Base-by-base conservation (phyloP, 2,797 vertebrate genomes). In the Paedocypris micromegethes region DNA sequence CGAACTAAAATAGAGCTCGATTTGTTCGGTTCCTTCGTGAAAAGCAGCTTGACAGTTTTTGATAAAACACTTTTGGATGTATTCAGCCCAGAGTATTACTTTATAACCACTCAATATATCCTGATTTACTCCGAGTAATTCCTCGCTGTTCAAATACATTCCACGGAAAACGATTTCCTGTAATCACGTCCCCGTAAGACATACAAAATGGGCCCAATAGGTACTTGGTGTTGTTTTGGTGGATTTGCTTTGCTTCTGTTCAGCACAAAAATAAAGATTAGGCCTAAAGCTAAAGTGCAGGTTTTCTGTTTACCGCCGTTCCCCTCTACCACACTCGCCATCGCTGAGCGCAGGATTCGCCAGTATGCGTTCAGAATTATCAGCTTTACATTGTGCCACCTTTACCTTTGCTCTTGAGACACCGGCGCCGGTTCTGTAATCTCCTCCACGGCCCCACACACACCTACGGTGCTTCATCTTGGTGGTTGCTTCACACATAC, bases 361-460 rank as follows among this genome's bases (percentile, higher is more conserved):
- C 41, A 48, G 53, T 61, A 59, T 68, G 50, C 66, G 69, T 78
- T 76, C 67, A 71, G 64, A 50, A 70, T 50, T 75, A 65, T 71
- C 60, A 4, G 51, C 66, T 71, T 58, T 47, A 51, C 54, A 58
- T 50, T 44, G 8, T 59, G 7, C 37, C 70, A 58, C 63, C 67
- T 61, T 73, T 54, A 64, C 68, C 8, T 48, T 56, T 45, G 23
- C n/a, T 65, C 71, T 68, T 52, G 39, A 54, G 58, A 59, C 61
- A 61, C 41, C 9, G 44, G 46, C 8, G 39, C 59, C 75, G 61
- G 67, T 46, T 62, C 56, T 50, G 51, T 64, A 67, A 74, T 73
- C 75, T 72, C 66, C 9, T 71, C 46, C 40, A 8, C 59, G 66
- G 61, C 58, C 56, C 43, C 50, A 51, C 46, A 49, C 41, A 67